Evolutionary conservation across 2,888 invertebrate genomes (phyloP).

Genomic region (Heliconius hortense): DNA sequence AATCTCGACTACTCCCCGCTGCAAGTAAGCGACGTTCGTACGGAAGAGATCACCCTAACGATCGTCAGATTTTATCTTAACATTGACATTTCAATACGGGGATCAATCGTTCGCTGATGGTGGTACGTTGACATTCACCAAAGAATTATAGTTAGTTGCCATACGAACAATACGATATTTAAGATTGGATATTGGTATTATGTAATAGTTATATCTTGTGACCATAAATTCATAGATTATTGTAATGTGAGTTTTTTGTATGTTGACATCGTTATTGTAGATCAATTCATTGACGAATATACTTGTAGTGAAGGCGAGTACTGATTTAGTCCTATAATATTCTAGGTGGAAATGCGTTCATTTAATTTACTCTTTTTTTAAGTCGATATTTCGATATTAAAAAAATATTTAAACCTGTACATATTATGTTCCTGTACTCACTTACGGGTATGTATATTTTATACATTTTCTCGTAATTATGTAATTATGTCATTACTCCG

Average conservation of each 20-base stretch:
- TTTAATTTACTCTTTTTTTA: neutral
- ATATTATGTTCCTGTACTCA: neutral
- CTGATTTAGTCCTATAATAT: neutral
- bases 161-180: constrained; percentile 22
- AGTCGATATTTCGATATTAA: too few relatives aligned
- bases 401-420: neutral
- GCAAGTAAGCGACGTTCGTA: constrained; percentile 55
- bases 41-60: constrained; percentile 65
- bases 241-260: neutral
- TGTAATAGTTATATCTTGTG: neutral
- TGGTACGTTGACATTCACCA: constrained; percentile 28
- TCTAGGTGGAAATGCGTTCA: neutral
- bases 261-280: neutral
- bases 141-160: constrained; percentile 21
- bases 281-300: too few relatives aligned
- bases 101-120: constrained; percentile 59
- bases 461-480: neutral
- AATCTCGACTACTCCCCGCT: constrained; percentile 54
- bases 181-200: constrained; percentile 7
- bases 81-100: constrained; percentile 79
- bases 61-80: constrained; percentile 70
- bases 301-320: neutral
- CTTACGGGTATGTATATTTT: too few relatives aligned
- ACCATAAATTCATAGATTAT: neutral
- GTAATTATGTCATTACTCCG: neutral